Evolutionary conservation across 2,888 invertebrate species (phyloP).

Genomic region (Scaptomyza cyrtandrae): DNA sequence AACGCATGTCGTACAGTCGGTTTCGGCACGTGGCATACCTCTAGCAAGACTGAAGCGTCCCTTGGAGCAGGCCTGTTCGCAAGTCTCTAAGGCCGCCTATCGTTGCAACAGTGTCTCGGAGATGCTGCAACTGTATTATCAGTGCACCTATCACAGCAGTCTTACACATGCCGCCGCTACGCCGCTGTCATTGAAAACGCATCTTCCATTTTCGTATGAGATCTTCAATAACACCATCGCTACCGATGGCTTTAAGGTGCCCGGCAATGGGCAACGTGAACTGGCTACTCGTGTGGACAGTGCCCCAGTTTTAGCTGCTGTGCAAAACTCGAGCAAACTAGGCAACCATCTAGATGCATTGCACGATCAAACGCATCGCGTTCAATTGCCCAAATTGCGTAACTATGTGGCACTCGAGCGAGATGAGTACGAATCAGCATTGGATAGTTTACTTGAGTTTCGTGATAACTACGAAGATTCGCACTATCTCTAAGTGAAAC

Average conservation of each 20-base stretch:
- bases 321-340: conserved; percentile 90
- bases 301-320: conserved; percentile 90
- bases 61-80: conserved; percentile 85
- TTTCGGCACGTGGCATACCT: conserved; percentile 91
- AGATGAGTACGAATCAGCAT: conserved; percentile 89
- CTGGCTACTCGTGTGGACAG: conserved; percentile 82
- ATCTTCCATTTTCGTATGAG: conserved; percentile 89
- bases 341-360: conserved; percentile 89
- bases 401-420: conserved; percentile 90
- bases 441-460: conserved; percentile 88
- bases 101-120: conserved; percentile 89
- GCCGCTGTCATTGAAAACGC: conserved; percentile 87
- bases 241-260: conserved; percentile 86
- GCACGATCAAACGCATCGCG: conserved; percentile 88
- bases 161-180: conserved; percentile 89
- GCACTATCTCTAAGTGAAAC: conserved; percentile 56
- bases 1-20: conserved; percentile 89
- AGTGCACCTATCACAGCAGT: conserved; percentile 89
- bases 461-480: conserved; percentile 91
- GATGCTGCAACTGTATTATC: conserved; percentile 91
- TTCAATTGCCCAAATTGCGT: conserved; percentile 89
- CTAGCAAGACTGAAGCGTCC: conserved; percentile 89
- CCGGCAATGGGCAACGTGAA: conserved; percentile 56
- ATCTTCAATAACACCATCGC: conserved; percentile 88
- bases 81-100: conserved; percentile 89